phyloP scores from a whole-genome alignment of 2,888 invertebrate genomes.

The Sesamia inferens region DNA sequence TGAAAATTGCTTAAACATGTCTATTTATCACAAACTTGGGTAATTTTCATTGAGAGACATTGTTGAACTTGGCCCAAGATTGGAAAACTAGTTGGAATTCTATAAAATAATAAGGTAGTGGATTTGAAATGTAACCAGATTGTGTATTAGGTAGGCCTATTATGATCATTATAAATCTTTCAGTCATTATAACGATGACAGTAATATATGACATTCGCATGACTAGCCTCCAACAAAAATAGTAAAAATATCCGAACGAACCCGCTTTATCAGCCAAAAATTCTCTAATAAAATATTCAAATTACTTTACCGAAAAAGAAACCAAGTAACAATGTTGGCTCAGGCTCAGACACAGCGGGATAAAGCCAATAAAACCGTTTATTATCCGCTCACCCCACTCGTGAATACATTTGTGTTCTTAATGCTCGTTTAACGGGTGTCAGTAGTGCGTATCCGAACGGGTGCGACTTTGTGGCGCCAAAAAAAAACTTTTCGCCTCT shows the following conservation, averaged over 20 bases:
- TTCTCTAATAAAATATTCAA: constrained; percentile 71
- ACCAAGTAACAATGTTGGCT: constrained; percentile 74
- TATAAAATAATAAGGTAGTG: neutral
- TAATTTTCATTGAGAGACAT: neutral
- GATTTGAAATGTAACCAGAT: neutral
- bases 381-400: constrained; percentile 81
- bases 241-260: constrained; percentile 33
- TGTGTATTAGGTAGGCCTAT: neutral
- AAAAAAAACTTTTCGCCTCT: constrained; percentile 75
- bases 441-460: constrained; percentile 69
- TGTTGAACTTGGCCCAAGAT: neutral
- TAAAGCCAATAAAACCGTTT: constrained; percentile 85
- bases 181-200: neutral
- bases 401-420: constrained; percentile 80
- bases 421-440: constrained; percentile 76
- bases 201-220: neutral
- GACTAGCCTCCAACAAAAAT: constrained; percentile 16
- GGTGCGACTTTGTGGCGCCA: constrained; percentile 80
- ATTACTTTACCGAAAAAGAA: constrained; percentile 72
- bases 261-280: constrained; percentile 59
- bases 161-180: neutral
- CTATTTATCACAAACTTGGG: neutral
- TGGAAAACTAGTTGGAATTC: neutral
- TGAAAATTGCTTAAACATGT: neutral
- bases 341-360: constrained; percentile 69